These are phyloP conservation scores for Pelobates cultripes DNA, from an alignment of 2,797 vertebrate genomes.

Conservation along the genomic window DNA sequence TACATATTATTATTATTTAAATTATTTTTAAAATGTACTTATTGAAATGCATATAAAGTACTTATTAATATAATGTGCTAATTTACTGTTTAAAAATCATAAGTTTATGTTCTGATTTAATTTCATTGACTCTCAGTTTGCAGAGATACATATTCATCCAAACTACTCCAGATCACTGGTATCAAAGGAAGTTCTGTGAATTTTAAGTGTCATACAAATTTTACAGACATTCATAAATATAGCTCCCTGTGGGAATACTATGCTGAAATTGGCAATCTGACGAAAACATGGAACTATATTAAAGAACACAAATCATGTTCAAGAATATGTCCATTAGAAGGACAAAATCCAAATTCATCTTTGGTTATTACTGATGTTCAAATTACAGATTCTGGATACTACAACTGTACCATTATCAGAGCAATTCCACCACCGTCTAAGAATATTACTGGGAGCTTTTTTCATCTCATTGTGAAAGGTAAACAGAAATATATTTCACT, in stretches of 20 bases:
- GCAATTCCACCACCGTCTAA: constrained; percentile 7
- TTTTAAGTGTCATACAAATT: constrained; percentile 5
- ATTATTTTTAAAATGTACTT: too few relatives aligned
- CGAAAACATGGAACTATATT: too few relatives aligned
- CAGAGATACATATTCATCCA: neutral
- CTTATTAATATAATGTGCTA: too few relatives aligned
- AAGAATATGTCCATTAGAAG: too few relatives aligned
- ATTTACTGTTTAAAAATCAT: too few relatives aligned
- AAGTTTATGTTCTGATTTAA: too few relatives aligned
- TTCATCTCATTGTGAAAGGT: too few relatives aligned
- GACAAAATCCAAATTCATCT: neutral
- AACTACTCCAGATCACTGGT: neutral
- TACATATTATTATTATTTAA: too few relatives aligned
- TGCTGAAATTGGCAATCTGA: neutral
- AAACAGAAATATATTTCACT: too few relatives aligned
- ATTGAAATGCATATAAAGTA: too few relatives aligned
- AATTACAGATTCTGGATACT: constrained; percentile 1
- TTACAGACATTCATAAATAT: neutral
- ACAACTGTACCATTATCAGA: neutral
- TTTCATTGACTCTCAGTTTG: too few relatives aligned
- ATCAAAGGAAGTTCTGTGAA: neutral
- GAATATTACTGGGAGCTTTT: neutral
- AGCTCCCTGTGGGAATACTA: neutral
- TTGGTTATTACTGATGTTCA: neutral
- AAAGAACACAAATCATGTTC: too few relatives aligned